A percentile compares a stretch with the other conserved stretches of the same genome.
Evolutionary conservation across 2,888 invertebrate species (phyloP).

Genomic region (Chymomyza procnemis): DNA sequence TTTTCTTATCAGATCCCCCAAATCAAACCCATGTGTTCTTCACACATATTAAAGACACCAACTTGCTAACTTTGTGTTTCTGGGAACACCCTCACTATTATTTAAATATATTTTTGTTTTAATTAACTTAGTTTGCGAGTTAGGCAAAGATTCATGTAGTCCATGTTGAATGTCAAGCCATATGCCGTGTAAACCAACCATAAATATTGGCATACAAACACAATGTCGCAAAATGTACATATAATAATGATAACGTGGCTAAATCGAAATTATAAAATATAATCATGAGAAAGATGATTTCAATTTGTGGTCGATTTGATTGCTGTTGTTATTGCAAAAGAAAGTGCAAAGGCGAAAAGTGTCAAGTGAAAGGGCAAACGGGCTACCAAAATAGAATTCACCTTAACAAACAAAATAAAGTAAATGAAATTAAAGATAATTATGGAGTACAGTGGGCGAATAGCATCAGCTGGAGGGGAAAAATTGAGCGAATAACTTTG

Average conservation of each 20-base stretch:
- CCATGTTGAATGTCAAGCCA: neutral
- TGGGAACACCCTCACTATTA: neutral
- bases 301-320: constrained; percentile 27
- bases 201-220: neutral
- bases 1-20: too few species aligned
- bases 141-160: neutral
- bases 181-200: neutral
- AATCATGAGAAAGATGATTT: constrained; percentile 33
- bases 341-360: constrained; percentile 33
- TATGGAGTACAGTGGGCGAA: too few species aligned
- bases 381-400: neutral
- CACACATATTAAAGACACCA: too few species aligned
- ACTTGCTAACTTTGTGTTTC: too few species aligned
- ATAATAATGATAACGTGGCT: constrained; percentile 34
- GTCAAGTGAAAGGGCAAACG: constrained; percentile 38
- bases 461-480: too few species aligned
- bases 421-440: neutral
- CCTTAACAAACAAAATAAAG: neutral
- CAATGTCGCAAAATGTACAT: neutral
- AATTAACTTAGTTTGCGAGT: neutral
- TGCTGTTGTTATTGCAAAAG: neutral
- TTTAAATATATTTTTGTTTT: neutral
- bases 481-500: too few species aligned
- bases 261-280: constrained; percentile 24
- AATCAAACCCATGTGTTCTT: too few species aligned